These are phyloP conservation scores for Drosophila meridionalis DNA, from an alignment of 2,888 invertebrate genomes.

Conservation along the genomic window DNA sequence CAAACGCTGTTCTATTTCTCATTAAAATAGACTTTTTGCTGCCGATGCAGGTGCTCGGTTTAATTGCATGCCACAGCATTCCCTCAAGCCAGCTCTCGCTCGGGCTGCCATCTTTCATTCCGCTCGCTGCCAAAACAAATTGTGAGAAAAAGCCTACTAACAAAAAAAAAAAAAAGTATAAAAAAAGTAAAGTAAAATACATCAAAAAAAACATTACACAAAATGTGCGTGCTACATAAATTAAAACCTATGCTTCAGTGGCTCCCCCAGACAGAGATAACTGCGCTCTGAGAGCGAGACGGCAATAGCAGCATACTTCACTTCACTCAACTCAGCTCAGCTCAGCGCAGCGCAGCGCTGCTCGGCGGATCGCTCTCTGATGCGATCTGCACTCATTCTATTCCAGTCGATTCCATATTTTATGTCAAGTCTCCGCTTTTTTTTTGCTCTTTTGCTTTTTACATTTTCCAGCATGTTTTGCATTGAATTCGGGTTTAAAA, in stretches of 20 bases:
- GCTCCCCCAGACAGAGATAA: slow-evolving; percentile 38
- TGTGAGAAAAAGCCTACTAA: slow-evolving; percentile 72
- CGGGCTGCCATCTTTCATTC: slow-evolving; percentile 45
- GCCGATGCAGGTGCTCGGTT: slow-evolving; percentile 62
- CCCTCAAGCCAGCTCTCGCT: slow-evolving; percentile 31
- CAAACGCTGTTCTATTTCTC: slow-evolving; percentile 67
- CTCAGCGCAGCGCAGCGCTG: background rate
- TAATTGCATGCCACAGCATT: slow-evolving; percentile 70
- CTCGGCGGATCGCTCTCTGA: slow-evolving; percentile 5
- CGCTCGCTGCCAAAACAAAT: slow-evolving; percentile 76
- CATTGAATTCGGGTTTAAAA: slow-evolving; percentile 80
- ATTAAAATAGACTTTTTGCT: slow-evolving; percentile 55
- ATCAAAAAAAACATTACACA: slow-evolving; percentile 62
- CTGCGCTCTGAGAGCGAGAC: slow-evolving; percentile 14
- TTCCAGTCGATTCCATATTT: slow-evolving; percentile 69
- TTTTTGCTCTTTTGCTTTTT: slow-evolving; percentile 22
- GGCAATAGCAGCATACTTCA: slow-evolving; percentile 19
- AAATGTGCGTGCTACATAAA: slow-evolving; percentile 79
- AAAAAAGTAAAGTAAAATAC: slow-evolving; percentile 25
- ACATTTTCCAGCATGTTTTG: slow-evolving; percentile 67
- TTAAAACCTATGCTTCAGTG: slow-evolving; percentile 80
- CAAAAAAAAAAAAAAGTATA: slow-evolving; percentile 13
- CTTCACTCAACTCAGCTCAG: slow-evolving; percentile 30
- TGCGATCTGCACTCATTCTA: slow-evolving; percentile 51
- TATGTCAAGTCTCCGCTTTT: slow-evolving; percentile 72